Evolutionary conservation across 2,113 vertebrate genomes (phyloP).

Genomic region (Notechis scutatus): DNA sequence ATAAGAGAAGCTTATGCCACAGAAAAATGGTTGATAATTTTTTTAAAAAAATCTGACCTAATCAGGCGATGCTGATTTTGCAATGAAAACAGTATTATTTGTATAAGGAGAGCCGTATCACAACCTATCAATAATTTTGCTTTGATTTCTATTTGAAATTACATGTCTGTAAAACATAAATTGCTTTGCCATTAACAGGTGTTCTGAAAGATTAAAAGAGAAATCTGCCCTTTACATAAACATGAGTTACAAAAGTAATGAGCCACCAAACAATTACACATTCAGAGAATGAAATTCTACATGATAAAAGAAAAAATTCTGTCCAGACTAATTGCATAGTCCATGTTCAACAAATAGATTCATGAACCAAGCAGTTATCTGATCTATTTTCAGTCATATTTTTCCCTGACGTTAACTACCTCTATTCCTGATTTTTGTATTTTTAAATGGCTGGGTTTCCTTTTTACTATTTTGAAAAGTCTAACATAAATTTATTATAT

Average conservation of each 20-base stretch:
- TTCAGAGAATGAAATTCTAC: background rate
- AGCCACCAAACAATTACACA: conserved; percentile 4
- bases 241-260: conserved; percentile 10
- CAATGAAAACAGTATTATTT: background rate
- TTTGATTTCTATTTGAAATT: background rate
- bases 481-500: background rate
- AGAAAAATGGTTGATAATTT: background rate
- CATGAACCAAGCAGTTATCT: background rate
- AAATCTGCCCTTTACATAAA: conserved; percentile 18
- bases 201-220: background rate
- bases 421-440: background rate
- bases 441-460: background rate
- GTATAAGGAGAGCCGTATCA: background rate
- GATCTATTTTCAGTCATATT: background rate
- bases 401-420: background rate
- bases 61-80: background rate
- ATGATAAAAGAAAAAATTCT: conserved; percentile 9
- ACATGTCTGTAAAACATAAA: background rate
- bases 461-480: background rate
- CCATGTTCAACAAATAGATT: conserved; percentile 7
- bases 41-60: background rate
- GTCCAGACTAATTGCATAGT: background rate
- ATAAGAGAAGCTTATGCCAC: background rate
- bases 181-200: background rate
- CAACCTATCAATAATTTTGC: background rate